Evolutionary conservation across 1,140 invertebrate species (phyloP).

Genomic region (Batillaria attramentaria): DNA sequence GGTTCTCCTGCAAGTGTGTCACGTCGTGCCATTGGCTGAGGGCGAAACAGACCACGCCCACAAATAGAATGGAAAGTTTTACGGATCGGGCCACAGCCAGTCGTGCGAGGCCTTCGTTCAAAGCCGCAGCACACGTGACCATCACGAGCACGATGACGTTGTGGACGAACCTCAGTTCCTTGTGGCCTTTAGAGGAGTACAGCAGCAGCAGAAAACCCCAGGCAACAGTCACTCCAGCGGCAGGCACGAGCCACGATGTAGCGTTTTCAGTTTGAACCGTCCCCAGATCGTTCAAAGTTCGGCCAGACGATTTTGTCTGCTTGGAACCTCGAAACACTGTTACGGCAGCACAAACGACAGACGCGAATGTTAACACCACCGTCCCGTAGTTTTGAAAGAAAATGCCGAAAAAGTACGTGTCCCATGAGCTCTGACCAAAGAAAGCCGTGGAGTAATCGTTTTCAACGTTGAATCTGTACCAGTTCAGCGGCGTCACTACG

Average conservation of each 20-base stretch:
- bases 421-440: constrained; percentile 41
- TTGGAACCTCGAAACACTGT: no score
- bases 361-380: not conserved
- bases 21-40: constrained; percentile 26
- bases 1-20: not conserved
- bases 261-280: no score
- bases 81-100: not conserved
- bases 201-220: constrained; percentile 49
- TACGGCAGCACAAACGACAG: not conserved
- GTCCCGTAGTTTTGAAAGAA: constrained; percentile 26
- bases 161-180: constrained; percentile 63
- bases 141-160: constrained; percentile 56
- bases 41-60: constrained; percentile 8
- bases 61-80: not conserved
- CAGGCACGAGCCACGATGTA: no score
- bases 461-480: constrained; percentile 60
- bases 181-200: constrained; percentile 58
- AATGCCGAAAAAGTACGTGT: constrained; percentile 21
- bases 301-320: no score
- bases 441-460: constrained; percentile 48
- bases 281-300: no score
- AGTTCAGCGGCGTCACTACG: constrained; percentile 59
- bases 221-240: constrained; percentile 51
- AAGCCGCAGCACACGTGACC: constrained; percentile 30
- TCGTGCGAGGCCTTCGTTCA: not conserved